Base-by-base conservation (phyloP, 2,797 vertebrate species). In the Acipenser transmontanus region DNA sequence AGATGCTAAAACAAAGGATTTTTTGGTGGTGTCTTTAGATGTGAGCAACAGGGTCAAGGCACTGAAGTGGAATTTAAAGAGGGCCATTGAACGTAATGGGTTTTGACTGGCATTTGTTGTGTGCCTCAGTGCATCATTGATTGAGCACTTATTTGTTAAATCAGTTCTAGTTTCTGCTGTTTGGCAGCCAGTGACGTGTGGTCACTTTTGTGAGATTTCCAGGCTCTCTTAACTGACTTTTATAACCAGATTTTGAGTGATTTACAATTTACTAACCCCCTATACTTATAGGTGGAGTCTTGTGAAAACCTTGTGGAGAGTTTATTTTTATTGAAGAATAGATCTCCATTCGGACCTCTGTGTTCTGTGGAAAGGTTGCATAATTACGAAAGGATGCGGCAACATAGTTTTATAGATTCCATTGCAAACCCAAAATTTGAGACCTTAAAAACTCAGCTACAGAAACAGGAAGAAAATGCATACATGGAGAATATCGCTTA, bases 81-180 rank as follows among this genome's bases (percentile, higher is more conserved):
- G 77, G 81, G 64, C 78, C 82, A 88, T 93, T 94, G 92, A 94
- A 89, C 85, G 79, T 95, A 95, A 95, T 96, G 82, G 93, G 80
- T 95, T 94, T 90, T 94, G 94, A 95, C 94, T 95, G 93, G 88
- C 89, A 90, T 92, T 93, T 93, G 90, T 94, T 93, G 85, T 82
- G 74, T 80, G 92, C 93, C 87, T 87, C 89, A 89, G 78, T 89
- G 92, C 88, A 82, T 88, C 91, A 96, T 94, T 94, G 93, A 95
- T 94, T 95, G 92, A 92, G 91, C 74, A 81, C 87, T 94, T 90
- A 89, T 93, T 93, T 93, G 93, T 91, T 93, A 93, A 94, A 95
- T 95, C 93, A 93, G 91, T 91, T 92, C 87, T 87, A 88, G 84
- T 92, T 89, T 86, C 83, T 85, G 75, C 84, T 79, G 83, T 91